Evolutionary conservation across 1,140 invertebrate genomes (phyloP).

Genomic region (Drosophila kepulauana): DNA sequence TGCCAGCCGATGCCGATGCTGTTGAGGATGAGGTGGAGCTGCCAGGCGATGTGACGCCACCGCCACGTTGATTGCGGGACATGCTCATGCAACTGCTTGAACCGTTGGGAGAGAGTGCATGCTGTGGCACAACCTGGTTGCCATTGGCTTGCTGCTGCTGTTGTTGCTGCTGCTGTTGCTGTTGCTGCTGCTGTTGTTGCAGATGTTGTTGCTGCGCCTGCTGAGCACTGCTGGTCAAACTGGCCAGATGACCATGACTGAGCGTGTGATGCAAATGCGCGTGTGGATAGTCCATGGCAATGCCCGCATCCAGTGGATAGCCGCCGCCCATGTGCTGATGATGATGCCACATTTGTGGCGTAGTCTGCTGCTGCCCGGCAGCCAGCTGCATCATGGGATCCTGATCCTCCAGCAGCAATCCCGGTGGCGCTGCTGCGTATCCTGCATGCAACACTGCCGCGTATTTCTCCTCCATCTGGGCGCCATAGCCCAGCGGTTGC

Average conservation of each 20-base stretch:
- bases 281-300: slow-evolving; percentile 72
- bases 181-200: slow-evolving; percentile 54
- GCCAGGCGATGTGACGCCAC: slow-evolving; percentile 77
- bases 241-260: slow-evolving; percentile 60
- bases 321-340: slow-evolving; percentile 74
- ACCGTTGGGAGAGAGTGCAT: slow-evolving; percentile 63
- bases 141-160: slow-evolving; percentile 30
- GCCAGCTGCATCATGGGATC: slow-evolving; percentile 85
- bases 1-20: slow-evolving; percentile 62
- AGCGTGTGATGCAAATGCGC: slow-evolving; percentile 70
- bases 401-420: slow-evolving; percentile 82
- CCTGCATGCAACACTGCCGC: slow-evolving; percentile 75
- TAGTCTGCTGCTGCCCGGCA: slow-evolving; percentile 66
- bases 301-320: slow-evolving; percentile 65
- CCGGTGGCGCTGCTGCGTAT: slow-evolving; percentile 65
- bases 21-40: slow-evolving; percentile 81
- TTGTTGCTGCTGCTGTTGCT: slow-evolving; percentile 52
- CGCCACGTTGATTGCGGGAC: slow-evolving; percentile 62
- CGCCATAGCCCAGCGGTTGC: slow-evolving; percentile 54
- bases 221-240: slow-evolving; percentile 49
- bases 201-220: slow-evolving; percentile 65
- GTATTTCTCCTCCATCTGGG: slow-evolving; percentile 77
- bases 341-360: slow-evolving; percentile 80
- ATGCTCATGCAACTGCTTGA: slow-evolving; percentile 44
- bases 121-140: slow-evolving; percentile 49